phyloP scores from a whole-genome alignment of 2,113 vertebrate species.

The Aplodontia rufa region DNA sequence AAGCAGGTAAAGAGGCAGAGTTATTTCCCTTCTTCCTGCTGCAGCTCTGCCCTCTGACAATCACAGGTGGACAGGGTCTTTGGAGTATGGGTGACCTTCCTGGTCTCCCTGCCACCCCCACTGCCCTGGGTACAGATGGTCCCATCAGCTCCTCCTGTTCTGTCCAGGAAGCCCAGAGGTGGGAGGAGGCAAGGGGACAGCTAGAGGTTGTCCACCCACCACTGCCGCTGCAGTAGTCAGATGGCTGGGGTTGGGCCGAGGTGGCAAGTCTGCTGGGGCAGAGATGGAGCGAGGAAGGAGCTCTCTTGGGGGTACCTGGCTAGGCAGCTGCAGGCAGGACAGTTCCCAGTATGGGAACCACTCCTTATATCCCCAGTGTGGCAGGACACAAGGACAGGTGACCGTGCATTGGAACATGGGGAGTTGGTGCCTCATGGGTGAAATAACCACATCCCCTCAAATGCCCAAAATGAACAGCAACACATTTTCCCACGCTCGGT shows the following conservation, averaged over 20 bases:
- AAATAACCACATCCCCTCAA: background rate
- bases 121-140: background rate
- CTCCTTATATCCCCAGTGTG: background rate
- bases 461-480: background rate
- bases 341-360: background rate
- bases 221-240: background rate
- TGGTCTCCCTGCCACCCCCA: too few species aligned
- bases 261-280: background rate
- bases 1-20: fast-evolving
- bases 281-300: background rate
- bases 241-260: background rate
- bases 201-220: background rate
- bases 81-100: background rate
- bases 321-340: background rate
- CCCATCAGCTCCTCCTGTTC: background rate
- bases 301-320: background rate
- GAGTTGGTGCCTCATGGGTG: background rate
- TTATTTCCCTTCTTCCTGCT: too few species aligned
- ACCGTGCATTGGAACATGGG: fast-evolving
- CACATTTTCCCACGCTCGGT: background rate
- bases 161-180: background rate
- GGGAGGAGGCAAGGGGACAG: background rate
- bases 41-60: background rate
- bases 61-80: background rate
- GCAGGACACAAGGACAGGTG: background rate